A percentile compares a stretch with the other conserved stretches of the same genome.
Evolutionary conservation across 2,113 vertebrate species (phyloP).

Genomic region (Eretmochelys imbricata): DNA sequence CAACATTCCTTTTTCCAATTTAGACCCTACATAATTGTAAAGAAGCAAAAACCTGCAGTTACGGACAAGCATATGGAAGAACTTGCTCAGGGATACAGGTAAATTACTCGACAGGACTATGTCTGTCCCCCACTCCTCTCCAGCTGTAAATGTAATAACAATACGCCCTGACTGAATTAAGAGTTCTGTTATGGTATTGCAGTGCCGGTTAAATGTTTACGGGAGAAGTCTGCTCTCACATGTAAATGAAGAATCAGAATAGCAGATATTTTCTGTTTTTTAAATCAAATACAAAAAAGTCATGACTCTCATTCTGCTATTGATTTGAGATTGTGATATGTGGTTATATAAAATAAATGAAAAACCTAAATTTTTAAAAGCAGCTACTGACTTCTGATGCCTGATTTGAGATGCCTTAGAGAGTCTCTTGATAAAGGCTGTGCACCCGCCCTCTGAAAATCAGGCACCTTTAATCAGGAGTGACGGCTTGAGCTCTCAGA

Average conservation of each 20-base stretch:
- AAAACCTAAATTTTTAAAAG: background rate
- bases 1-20: background rate
- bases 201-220: background rate
- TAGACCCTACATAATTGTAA: constrained; percentile 98
- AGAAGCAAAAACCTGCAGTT: constrained; percentile 92
- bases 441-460: background rate
- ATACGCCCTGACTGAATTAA: background rate
- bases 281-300: background rate
- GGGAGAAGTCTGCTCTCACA: background rate
- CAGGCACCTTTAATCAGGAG: background rate
- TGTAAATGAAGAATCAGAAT: background rate
- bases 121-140: background rate
- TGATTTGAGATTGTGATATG: background rate
- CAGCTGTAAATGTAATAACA: background rate
- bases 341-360: background rate
- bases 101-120: background rate
- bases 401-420: background rate
- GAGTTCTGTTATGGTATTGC: background rate
- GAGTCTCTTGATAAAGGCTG: background rate
- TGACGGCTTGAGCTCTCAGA: background rate
- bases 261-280: background rate
- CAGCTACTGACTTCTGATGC: background rate
- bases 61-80: constrained; percentile 97
- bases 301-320: background rate
- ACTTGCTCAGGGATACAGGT: constrained; percentile 98